A percentile compares a stretch with the other conserved stretches of the same genome.
These are phyloP conservation scores for Pelodiscus sinensis DNA, from an alignment of 2,113 vertebrate genomes.

Conservation along the genomic window DNA sequence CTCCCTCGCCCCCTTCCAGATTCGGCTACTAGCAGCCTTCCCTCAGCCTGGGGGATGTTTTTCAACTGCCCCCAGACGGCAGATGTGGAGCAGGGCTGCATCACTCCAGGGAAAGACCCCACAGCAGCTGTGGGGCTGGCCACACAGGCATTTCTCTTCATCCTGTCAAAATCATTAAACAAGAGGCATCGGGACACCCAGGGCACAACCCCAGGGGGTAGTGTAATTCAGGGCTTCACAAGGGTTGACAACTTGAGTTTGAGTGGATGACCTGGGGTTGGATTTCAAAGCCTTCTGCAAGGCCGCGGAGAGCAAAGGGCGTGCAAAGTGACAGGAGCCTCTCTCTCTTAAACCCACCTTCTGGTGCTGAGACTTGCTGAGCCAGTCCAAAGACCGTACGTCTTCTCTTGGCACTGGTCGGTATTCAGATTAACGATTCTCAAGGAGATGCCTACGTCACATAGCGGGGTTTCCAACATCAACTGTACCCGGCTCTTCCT, in stretches of 20 bases:
- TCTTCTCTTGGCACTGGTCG: constrained; percentile 56
- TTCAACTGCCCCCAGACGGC: background rate
- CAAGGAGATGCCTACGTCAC: constrained; percentile 60
- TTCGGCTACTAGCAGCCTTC: background rate
- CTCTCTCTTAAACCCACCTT: background rate
- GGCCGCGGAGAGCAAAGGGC: background rate
- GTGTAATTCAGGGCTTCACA: background rate
- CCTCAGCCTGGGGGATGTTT: rapidly evolving
- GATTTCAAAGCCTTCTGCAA: background rate
- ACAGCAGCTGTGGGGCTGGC: rapidly evolving
- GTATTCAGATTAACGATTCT: constrained; percentile 62
- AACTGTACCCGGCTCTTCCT: constrained; percentile 68
- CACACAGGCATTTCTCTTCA: rapidly evolving
- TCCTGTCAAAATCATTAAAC: rapidly evolving
- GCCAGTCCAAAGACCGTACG: constrained; percentile 26
- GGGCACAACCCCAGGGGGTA: background rate
- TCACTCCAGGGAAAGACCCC: background rate
- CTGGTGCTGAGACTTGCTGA: background rate
- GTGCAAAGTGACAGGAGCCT: constrained; percentile 61
- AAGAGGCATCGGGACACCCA: rapidly evolving
- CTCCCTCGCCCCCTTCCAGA: background rate
- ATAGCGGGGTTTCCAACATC: constrained; percentile 51
- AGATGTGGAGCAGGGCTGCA: background rate
- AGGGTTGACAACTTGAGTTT: background rate
- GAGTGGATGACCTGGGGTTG: rapidly evolving